A percentile compares a stretch with the other conserved stretches of the same genome.
Conservation (phyloP, 2,888 invertebrate genomes). For the Abscondita cerata region DNA sequence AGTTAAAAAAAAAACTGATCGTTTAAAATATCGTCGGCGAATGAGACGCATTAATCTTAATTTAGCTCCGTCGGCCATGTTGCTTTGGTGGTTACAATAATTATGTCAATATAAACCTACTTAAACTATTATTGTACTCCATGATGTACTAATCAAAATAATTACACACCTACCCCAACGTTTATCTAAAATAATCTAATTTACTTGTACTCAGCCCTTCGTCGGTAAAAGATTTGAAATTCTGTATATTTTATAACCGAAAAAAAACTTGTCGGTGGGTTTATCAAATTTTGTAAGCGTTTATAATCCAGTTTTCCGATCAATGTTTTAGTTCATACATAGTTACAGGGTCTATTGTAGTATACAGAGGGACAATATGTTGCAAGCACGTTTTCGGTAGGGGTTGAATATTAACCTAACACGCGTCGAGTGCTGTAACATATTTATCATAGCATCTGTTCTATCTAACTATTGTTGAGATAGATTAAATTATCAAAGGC, state of each 20-base stretch:
- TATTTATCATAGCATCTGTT: constrained; percentile 37
- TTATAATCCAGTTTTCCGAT: constrained; percentile 39
- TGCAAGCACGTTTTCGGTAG: constrained; percentile 35
- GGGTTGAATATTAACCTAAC: constrained; percentile 35
- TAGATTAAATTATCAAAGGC: constrained; percentile 33
- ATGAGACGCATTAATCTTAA: too few species aligned
- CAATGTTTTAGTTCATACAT: constrained; percentile 40
- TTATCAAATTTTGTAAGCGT: constrained; percentile 35
- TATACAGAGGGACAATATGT: constrained; percentile 32
- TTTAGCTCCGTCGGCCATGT: too few species aligned
- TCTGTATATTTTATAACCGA: too few species aligned
- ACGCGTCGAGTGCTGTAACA: constrained; percentile 33
- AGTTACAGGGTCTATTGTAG: constrained; percentile 32
- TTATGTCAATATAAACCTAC: too few species aligned
- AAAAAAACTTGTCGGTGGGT: constrained; percentile 21
- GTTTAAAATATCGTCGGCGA: too few species aligned
- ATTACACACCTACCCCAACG: background rate
- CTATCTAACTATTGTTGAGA: constrained; percentile 31
- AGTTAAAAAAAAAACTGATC: too few species aligned
- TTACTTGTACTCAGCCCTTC: background rate
- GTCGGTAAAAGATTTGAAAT: background rate
- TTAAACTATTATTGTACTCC: background rate
- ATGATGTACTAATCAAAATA: constrained; percentile 1
- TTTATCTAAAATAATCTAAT: background rate
- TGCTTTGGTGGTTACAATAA: too few species aligned